Percentiles rank a stretch among this genome's conserved stretches.
These are phyloP conservation scores for Standfussiana lucernea DNA, from an alignment of 2,888 invertebrate species.

Conservation along the genomic window DNA sequence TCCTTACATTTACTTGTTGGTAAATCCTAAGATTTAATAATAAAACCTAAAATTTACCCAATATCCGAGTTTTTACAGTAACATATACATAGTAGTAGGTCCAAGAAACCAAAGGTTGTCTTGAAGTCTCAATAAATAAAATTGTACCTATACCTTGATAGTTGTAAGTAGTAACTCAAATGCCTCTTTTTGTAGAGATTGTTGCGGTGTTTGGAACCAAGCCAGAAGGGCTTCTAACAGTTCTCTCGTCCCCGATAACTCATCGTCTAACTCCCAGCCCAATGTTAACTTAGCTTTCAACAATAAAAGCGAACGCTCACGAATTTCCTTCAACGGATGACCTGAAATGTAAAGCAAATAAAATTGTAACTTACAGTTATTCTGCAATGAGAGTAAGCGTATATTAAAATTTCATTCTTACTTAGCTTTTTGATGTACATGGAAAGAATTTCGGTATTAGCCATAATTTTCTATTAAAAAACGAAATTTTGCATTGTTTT, in stretches of 20 bases:
- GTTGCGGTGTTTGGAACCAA: slow-evolving; percentile 91
- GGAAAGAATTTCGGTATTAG: slow-evolving; percentile 66
- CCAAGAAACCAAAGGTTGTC: neutral
- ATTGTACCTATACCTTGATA: slow-evolving; percentile 87
- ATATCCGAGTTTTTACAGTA: neutral
- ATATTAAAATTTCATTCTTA: slow-evolving; percentile 61
- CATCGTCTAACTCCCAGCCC: slow-evolving; percentile 91
- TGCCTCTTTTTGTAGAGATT: slow-evolving; percentile 90
- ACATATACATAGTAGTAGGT: neutral
- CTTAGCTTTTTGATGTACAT: slow-evolving; percentile 83
- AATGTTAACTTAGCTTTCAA: slow-evolving; percentile 91
- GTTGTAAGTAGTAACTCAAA: slow-evolving; percentile 90
- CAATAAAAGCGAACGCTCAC: slow-evolving; percentile 89
- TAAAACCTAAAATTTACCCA: neutral
- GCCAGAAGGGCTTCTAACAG: slow-evolving; percentile 90
- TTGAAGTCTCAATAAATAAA: neutral
- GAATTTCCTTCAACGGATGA: slow-evolving; percentile 91
- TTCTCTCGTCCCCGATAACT: slow-evolving; percentile 90
- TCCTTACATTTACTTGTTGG: neutral
- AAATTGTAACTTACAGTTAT: neutral
- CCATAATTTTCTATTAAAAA: slow-evolving; percentile 57
- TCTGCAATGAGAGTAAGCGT: neutral
- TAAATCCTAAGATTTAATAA: neutral
- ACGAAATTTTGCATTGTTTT: slow-evolving; percentile 55
- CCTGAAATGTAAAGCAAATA: slow-evolving; percentile 77